Conservation (phyloP, 1,140 invertebrate genomes). For the Doryteuthis pealeii region DNA sequence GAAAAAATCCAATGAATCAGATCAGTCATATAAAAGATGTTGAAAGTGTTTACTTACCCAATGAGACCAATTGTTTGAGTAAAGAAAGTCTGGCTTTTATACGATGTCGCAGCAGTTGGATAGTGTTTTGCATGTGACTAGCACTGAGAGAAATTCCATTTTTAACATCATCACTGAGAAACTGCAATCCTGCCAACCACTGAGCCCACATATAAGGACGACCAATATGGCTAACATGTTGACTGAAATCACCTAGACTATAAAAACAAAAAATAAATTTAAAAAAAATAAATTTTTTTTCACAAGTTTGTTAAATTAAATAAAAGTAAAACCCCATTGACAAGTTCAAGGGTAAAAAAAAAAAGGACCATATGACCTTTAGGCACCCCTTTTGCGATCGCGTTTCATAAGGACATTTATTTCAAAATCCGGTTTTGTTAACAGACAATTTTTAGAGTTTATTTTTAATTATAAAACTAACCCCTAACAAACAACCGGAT, state of each 20-base stretch:
- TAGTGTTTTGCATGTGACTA: slow-evolving; percentile 55
- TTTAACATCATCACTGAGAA: slow-evolving; percentile 60
- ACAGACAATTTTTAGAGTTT: too few species aligned
- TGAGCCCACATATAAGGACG: slow-evolving; percentile 89
- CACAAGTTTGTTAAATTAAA: not conserved
- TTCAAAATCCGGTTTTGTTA: too few species aligned
- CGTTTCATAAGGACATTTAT: too few species aligned
- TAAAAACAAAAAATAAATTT: slow-evolving; percentile 17
- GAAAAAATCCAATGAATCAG: too few species aligned
- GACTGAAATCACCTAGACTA: slow-evolving; percentile 64
- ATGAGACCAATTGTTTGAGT: slow-evolving; percentile 72
- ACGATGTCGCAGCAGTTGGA: slow-evolving; percentile 70
- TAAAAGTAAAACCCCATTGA: not conserved
- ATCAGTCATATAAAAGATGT: too few species aligned
- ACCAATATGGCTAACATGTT: slow-evolving; percentile 66
- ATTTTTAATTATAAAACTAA: too few species aligned
- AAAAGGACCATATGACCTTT: too few species aligned
- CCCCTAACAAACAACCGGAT: too few species aligned
- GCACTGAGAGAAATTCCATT: slow-evolving; percentile 42
- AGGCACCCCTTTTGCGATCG: too few species aligned
- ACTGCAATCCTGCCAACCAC: slow-evolving; percentile 81
- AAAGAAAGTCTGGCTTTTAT: slow-evolving; percentile 74
- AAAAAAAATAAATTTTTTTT: not conserved
- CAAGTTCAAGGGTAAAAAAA: slow-evolving; percentile 10
- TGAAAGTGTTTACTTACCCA: slow-evolving; percentile 76